Conservation (phyloP, 2,797 vertebrate genomes). For the Pseudochirops corinnae region DNA sequence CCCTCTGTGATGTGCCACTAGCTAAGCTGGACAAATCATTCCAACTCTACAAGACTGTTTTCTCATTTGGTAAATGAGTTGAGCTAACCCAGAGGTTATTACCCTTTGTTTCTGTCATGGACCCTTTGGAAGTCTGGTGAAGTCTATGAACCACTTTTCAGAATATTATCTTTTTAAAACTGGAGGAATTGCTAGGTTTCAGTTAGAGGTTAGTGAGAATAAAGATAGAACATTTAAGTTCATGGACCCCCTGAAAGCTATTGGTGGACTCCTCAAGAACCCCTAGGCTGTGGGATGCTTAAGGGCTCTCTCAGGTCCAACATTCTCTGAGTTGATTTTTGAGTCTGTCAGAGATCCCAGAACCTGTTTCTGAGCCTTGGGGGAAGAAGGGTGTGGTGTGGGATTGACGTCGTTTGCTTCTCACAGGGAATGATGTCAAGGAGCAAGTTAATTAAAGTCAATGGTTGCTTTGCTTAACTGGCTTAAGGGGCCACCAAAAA, state of each 20-base stretch:
- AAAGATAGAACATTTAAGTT: not conserved
- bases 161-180: not conserved
- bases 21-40: not conserved
- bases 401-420: not conserved
- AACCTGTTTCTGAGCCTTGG: not conserved
- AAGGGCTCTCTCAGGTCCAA: not conserved
- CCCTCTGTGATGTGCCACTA: not conserved
- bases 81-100: not conserved
- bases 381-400: not conserved
- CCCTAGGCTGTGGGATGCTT: not conserved
- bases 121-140: not conserved
- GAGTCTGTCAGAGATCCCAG: not conserved
- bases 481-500: not conserved
- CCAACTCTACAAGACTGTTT: not conserved
- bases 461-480: constrained; percentile 22
- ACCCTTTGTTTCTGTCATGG: not conserved
- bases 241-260: not conserved
- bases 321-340: not conserved
- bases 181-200: not conserved
- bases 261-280: not conserved
- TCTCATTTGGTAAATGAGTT: not conserved
- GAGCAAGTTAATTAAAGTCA: constrained; percentile 9
- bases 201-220: not conserved
- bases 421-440: not conserved
- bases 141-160: not conserved